Conservation (phyloP, 2,888 invertebrate species). For the Ectropis crepuscularia region DNA sequence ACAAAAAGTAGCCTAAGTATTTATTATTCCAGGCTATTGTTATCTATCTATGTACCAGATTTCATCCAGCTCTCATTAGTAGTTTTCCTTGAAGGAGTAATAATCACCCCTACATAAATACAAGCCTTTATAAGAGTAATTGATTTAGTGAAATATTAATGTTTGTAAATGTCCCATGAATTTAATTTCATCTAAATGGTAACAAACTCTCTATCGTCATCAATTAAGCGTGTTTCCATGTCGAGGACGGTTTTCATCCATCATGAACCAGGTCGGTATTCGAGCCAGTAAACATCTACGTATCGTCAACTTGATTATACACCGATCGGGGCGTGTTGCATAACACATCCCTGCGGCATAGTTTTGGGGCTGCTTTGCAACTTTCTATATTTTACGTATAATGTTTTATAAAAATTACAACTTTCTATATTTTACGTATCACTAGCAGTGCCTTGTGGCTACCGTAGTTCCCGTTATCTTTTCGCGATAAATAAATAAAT, state of each 20-base stretch:
- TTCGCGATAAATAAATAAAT: too few relatives aligned
- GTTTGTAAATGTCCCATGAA: background rate
- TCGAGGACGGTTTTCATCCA: constrained; percentile 5
- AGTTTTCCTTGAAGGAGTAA: too few relatives aligned
- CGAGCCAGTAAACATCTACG: constrained; percentile 16
- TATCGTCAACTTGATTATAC: constrained; percentile 26
- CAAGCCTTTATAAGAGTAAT: too few relatives aligned
- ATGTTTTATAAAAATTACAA: constrained; percentile 1
- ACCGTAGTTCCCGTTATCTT: too few relatives aligned
- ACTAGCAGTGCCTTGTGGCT: too few relatives aligned
- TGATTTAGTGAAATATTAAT: too few relatives aligned
- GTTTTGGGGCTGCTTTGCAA: constrained; percentile 2
- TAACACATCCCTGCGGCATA: constrained; percentile 20
- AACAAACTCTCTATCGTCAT: background rate
- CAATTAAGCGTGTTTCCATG: background rate
- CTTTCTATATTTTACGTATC: background rate
- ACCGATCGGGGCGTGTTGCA: constrained; percentile 25
- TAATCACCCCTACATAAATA: too few relatives aligned
- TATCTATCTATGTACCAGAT: too few relatives aligned
- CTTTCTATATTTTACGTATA: background rate
- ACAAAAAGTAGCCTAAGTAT: too few relatives aligned
- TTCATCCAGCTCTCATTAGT: too few relatives aligned
- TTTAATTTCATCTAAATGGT: background rate
- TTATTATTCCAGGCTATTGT: too few relatives aligned
- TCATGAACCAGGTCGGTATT: constrained; percentile 7